A percentile compares a stretch with the other conserved stretches of the same genome.
phyloP scores from a whole-genome alignment of 2,888 invertebrate species.

The Drosophila borborema region DNA sequence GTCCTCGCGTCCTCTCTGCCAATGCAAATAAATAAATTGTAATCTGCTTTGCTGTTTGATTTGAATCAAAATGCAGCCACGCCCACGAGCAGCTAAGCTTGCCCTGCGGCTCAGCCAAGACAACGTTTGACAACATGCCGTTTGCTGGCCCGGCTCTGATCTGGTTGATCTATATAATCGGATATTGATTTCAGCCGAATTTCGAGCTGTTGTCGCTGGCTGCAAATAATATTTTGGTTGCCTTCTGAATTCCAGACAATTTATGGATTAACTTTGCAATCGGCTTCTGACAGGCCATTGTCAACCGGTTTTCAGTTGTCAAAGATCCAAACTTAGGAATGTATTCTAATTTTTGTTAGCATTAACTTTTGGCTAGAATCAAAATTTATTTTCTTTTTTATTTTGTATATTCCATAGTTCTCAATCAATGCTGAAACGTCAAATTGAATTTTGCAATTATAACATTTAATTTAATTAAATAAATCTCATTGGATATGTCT shows the following conservation, averaged over 20 bases:
- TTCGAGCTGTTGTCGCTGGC: slow-evolving; percentile 46
- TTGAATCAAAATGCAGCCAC: slow-evolving; percentile 78
- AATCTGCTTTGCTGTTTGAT: slow-evolving; percentile 77
- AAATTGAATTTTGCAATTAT: slow-evolving; percentile 13
- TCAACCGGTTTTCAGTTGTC: slow-evolving; percentile 25
- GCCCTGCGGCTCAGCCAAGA: slow-evolving; percentile 67
- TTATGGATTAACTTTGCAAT: slow-evolving; percentile 76
- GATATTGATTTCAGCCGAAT: slow-evolving; percentile 79
- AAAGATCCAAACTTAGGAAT: background rate
- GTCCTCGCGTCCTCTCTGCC: slow-evolving; percentile 26
- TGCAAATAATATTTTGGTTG: slow-evolving; percentile 80
- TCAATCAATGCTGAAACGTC: background rate
- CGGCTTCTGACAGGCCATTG: slow-evolving; percentile 41
- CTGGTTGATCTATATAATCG: slow-evolving; percentile 78
- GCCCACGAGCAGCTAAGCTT: slow-evolving; percentile 63
- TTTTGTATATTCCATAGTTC: background rate
- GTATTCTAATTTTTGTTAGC: background rate
- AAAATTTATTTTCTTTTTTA: background rate
- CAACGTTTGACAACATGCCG: slow-evolving; percentile 78
- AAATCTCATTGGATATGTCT: slow-evolving; percentile 44
- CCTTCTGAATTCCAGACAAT: slow-evolving; percentile 77
- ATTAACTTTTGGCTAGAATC: no score
- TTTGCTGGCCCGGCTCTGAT: slow-evolving; percentile 58
- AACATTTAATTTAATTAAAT: slow-evolving; percentile 23
- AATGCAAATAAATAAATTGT: slow-evolving; percentile 73